These are phyloP conservation scores for Euplexia lucipara DNA, from an alignment of 2,888 invertebrate species.

Conservation along the genomic window DNA sequence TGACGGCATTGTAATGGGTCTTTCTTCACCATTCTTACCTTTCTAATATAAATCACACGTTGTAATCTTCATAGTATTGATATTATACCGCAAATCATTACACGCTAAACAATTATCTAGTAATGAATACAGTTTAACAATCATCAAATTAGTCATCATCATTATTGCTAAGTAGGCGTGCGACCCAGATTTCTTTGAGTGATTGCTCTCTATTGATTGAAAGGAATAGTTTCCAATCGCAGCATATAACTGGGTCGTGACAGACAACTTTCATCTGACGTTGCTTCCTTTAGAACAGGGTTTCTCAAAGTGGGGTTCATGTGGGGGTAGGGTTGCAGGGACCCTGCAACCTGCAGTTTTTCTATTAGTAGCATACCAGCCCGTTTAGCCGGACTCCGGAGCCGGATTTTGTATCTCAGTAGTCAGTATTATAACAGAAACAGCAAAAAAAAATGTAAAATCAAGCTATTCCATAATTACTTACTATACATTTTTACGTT, in stretches of 20 bases:
- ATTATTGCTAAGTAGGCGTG: slow-evolving; percentile 43
- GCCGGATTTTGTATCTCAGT: no score
- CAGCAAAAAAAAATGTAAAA: no score
- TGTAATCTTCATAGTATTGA: background rate
- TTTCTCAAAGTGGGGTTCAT: no score
- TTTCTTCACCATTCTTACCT: no score
- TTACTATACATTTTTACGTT: no score
- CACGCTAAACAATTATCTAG: slow-evolving; percentile 25
- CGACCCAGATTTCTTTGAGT: slow-evolving; percentile 56
- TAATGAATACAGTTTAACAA: slow-evolving; percentile 30
- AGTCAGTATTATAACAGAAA: no score
- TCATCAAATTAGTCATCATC: slow-evolving; percentile 51
- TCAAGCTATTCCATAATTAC: no score
- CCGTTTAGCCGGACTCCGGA: no score
- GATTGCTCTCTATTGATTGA: slow-evolving; percentile 54
- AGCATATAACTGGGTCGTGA: slow-evolving; percentile 48
- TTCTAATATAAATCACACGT: background rate
- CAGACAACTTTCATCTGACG: slow-evolving; percentile 59
- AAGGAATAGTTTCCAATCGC: slow-evolving; percentile 51
- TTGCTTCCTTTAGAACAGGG: slow-evolving; percentile 19
- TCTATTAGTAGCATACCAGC: no score
- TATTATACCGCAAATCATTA: slow-evolving; percentile 12
- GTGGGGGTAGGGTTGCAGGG: no score
- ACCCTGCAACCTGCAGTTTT: no score
- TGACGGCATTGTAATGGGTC: no score